These are phyloP conservation scores for Sarcophaga subvicina DNA, from an alignment of 2,888 invertebrate species.

Conservation along the genomic window DNA sequence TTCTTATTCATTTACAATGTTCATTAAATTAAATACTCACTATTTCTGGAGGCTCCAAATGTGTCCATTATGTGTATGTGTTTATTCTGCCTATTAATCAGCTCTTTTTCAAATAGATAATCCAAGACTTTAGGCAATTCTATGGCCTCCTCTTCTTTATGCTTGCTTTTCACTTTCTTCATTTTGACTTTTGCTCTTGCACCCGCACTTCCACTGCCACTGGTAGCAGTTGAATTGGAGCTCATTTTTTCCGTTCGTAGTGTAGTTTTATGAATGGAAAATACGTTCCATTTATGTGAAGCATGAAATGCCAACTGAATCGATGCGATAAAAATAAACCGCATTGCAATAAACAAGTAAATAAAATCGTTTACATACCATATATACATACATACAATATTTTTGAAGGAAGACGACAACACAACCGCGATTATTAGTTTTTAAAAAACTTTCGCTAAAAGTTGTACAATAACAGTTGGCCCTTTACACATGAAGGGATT, in stretches of 20 bases:
- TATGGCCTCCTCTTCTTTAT: conserved; percentile 18
- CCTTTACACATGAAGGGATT: neutral
- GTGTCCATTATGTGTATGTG: conserved; percentile 75
- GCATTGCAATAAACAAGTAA: conserved; percentile 44
- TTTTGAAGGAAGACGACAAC: conserved; percentile 42
- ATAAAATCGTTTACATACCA: neutral
- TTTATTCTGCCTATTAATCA: conserved; percentile 77
- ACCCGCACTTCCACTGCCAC: conserved; percentile 34
- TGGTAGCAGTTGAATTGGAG: conserved; percentile 43
- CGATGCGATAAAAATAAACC: neutral
- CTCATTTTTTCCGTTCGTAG: conserved; percentile 45
- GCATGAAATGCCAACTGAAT: conserved; percentile 58
- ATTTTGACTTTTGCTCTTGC: neutral
- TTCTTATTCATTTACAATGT: no score
- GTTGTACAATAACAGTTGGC: neutral
- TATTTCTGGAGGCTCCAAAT: conserved; percentile 75
- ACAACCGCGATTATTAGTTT: conserved; percentile 33
- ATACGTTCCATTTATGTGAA: conserved; percentile 20
- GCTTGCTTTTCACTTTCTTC: neutral
- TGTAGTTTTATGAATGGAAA: conserved; percentile 56
- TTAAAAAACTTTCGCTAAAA: conserved; percentile 35
- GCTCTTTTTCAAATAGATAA: conserved; percentile 79
- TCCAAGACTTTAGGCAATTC: conserved; percentile 71
- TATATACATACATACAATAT: neutral
- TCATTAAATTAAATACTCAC: conserved; percentile 66